phyloP scores from a whole-genome alignment of 2,113 vertebrate species.

The Peromyscus maniculatus region DNA sequence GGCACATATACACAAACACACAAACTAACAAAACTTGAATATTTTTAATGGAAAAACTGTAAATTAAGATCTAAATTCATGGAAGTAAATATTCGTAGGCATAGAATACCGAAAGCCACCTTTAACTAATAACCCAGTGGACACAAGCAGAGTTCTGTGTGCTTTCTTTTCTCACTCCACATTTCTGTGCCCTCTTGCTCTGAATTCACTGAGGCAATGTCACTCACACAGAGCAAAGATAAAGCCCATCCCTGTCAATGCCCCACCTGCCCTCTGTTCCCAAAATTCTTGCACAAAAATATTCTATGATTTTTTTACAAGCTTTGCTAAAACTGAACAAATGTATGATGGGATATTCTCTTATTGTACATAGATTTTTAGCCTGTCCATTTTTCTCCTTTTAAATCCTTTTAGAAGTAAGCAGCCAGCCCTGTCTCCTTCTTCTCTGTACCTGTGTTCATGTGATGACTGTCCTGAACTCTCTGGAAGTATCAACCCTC shows the following conservation, averaged over 20 bases:
- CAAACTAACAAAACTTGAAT: background rate
- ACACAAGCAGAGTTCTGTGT: background rate
- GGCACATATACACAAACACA: background rate
- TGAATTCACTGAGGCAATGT: background rate
- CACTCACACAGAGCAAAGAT: background rate
- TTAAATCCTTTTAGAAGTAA: background rate
- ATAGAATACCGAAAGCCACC: background rate
- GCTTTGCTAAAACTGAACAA: background rate
- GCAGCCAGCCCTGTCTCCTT: background rate
- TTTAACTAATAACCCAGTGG: background rate
- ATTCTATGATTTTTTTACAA: background rate
- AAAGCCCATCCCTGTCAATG: background rate
- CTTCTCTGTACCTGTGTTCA: too few species aligned
- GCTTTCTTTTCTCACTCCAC: background rate
- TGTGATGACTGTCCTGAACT: background rate
- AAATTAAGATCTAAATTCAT: background rate
- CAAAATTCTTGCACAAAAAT: background rate
- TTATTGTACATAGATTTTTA: background rate
- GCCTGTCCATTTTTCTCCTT: background rate
- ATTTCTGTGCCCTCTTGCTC: background rate
- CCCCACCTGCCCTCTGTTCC: fast-evolving
- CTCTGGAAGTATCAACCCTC: background rate
- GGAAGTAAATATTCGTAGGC: background rate
- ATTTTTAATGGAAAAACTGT: background rate
- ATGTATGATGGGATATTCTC: background rate